phyloP scores from a whole-genome alignment of 2,888 invertebrate genomes.

The Polyommatus iphigenia region DNA sequence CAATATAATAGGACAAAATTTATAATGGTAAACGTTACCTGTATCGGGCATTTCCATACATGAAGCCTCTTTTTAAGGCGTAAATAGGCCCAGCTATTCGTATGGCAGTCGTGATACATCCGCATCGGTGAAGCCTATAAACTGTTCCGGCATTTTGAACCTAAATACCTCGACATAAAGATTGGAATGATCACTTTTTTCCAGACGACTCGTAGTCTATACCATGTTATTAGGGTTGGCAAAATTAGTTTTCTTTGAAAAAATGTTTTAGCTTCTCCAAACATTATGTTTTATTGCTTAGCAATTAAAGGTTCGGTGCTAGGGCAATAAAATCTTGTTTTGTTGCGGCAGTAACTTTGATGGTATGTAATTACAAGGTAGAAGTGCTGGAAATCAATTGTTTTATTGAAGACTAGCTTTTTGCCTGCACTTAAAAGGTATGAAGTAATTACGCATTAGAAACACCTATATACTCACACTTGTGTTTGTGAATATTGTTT shows the following conservation, averaged over 20 bases:
- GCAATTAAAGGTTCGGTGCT: background rate
- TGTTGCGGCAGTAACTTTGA: background rate
- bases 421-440: no score
- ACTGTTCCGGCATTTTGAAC: slow-evolving; percentile 23
- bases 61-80: slow-evolving; percentile 39
- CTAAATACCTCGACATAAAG: slow-evolving; percentile 21
- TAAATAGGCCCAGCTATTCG: slow-evolving; percentile 40
- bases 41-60: slow-evolving; percentile 39
- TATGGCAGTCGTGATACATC: slow-evolving; percentile 41
- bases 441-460: no score
- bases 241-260: background rate
- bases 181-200: slow-evolving; percentile 10
- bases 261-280: background rate
- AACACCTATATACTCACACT: no score
- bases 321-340: slow-evolving; percentile 15
- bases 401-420: background rate
- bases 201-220: slow-evolving; percentile 30
- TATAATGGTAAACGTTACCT: slow-evolving; percentile 41
- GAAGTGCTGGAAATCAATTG: slow-evolving; percentile 7
- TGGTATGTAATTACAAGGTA: background rate
- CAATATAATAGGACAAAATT: slow-evolving; percentile 38
- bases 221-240: slow-evolving; percentile 28
- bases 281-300: slow-evolving; percentile 5
- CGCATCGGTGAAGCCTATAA: slow-evolving; percentile 36
- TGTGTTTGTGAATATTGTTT: no score